Conservation (phyloP, 92 coral and sea anemone genomes). For the Micromussa lordhowensis region DNA sequence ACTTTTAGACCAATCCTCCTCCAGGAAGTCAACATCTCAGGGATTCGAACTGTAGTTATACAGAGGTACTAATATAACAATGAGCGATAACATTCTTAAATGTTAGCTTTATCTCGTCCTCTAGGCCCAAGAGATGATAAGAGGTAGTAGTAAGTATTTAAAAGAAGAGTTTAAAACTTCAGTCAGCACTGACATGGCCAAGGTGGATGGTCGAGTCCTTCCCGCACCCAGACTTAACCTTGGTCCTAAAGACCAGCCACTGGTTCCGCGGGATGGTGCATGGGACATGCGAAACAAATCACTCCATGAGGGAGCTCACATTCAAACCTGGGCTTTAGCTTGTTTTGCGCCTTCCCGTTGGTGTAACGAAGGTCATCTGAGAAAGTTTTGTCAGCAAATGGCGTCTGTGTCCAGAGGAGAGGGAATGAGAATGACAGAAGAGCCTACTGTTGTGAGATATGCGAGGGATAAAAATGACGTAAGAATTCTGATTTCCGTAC, state of each 20-base stretch:
- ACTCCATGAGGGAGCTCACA: conserved; percentile 55
- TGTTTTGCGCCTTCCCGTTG: conserved; percentile 58
- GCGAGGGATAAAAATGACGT: conserved; percentile 34
- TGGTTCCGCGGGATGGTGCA: conserved; percentile 79
- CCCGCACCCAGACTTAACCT: conserved; percentile 77
- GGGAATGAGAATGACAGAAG: conserved; percentile 67
- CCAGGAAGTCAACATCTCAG: no score
- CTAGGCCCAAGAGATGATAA: conserved; percentile 72
- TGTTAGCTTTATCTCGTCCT: not conserved
- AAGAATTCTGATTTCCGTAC: not conserved
- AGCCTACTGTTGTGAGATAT: conserved; percentile 60
- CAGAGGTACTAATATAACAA: no score
- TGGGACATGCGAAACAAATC: conserved; percentile 83
- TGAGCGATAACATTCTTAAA: no score
- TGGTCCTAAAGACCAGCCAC: conserved; percentile 56
- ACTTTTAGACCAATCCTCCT: no score
- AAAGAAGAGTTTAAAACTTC: conserved; percentile 73
- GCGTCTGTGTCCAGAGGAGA: conserved; percentile 59
- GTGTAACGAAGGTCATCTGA: conserved; percentile 42
- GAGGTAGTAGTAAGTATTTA: conserved; percentile 60
- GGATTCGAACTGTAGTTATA: no score
- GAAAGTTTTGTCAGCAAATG: conserved; percentile 61
- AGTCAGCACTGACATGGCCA: conserved; percentile 78
- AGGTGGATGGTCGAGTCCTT: conserved; percentile 85
- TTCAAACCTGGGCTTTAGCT: conserved; percentile 80